A percentile compares a stretch with the other conserved stretches of the same genome.
Conservation (phyloP, 2,797 vertebrate genomes). For the Amphiprion clarkii region DNA sequence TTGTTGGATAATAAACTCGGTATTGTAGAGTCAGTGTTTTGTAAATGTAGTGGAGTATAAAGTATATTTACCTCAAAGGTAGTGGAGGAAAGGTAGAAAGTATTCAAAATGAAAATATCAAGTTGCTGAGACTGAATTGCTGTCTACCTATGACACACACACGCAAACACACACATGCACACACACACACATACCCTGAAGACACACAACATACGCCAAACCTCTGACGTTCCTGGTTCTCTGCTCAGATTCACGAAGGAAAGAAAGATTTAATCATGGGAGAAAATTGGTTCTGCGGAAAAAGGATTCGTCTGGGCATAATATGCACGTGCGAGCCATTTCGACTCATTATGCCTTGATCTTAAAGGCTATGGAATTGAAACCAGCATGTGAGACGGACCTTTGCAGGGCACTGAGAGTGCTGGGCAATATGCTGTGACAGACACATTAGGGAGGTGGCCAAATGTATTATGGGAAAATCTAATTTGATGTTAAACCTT, state of each 20-base stretch:
- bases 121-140: neutral
- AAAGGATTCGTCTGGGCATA: constrained; percentile 72
- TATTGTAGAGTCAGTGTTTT: too few relatives aligned
- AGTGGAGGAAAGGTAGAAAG: too few relatives aligned
- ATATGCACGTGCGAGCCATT: constrained; percentile 85
- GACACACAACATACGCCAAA: constrained; percentile 43
- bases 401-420: constrained; percentile 71
- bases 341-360: constrained; percentile 82
- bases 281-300: constrained; percentile 76
- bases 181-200: constrained; percentile 29
- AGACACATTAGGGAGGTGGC: constrained; percentile 30
- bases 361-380: constrained; percentile 84
- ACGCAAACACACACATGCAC: constrained; percentile 41
- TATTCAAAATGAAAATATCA: neutral
- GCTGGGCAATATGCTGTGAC: neutral
- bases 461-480: constrained; percentile 50
- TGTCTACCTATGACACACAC: constrained; percentile 1
- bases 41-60: too few relatives aligned
- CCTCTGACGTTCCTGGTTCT: constrained; percentile 42
- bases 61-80: too few relatives aligned
- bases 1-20: too few relatives aligned
- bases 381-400: constrained; percentile 72
- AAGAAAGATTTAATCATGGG: constrained; percentile 79
- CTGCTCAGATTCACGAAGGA: constrained; percentile 77
- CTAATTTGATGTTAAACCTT: constrained; percentile 76